Evolutionary conservation across 2,113 vertebrate genomes (phyloP), one percentile per base, ranked within the genome.

Genomic region (Accipiter virgatus): DNA sequence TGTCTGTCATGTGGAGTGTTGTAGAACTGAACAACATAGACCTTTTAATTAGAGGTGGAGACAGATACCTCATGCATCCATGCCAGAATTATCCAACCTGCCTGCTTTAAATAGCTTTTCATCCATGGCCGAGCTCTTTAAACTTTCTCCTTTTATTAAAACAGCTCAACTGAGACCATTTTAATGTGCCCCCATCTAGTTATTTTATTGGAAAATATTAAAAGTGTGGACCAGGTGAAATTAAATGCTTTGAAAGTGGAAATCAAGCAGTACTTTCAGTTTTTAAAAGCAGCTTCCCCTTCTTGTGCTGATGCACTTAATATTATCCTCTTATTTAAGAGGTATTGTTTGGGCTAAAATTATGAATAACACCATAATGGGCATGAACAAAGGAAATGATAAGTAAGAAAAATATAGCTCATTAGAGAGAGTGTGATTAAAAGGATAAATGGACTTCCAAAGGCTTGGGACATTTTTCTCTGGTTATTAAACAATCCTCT

Each of bases 71-170:
- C 91, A 94, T 95, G 74, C 66, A 92, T 95, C 94, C 88, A 88
- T 89, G 74, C 83, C 95, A 97, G 93, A 94, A 94, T 97, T 95
- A 97, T 79, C 89, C 86, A 95, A 89, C 81, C 52, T 92, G 93
- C 84, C 59, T 95, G 71, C 86, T 96, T 97, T 95, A 96, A 96
- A 94, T 95, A 95, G 97, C 66, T 97, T 97, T 97, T 97, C 94
- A 97, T 95, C 96, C 95, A 96, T 97, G 95, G 95, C 31, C 93
- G 72, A 97, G 95, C 92, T 96, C 95, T 96, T 97, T 97, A 97
- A 97, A 96, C 96, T 96, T 95, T 97, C 84, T 94, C 80, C 88
- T 97, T 98, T 97, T 97, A 97, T 97, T 97, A 97, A 96, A 98
- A 96, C 93, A 97, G 95, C 89, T 98, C 97, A 97, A 90, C 94